Evolutionary conservation across 2,797 vertebrate genomes (phyloP).

Genomic region (Argentina silus): DNA sequence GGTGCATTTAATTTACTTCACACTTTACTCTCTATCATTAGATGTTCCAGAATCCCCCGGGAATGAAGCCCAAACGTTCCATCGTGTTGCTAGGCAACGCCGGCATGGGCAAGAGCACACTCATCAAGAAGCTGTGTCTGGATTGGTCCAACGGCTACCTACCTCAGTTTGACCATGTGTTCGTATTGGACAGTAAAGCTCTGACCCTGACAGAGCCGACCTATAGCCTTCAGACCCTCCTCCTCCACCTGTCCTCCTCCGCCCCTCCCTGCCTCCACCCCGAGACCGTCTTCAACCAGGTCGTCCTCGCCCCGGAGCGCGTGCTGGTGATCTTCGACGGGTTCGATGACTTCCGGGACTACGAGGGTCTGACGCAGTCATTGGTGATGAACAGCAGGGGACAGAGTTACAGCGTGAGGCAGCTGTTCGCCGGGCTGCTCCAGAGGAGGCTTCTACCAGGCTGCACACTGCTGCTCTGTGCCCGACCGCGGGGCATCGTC

Average conservation of each 20-base stretch:
- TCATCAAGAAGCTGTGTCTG: constrained; percentile 81
- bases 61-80: constrained; percentile 72
- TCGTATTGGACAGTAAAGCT: constrained; percentile 80
- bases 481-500: constrained; percentile 81
- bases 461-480: constrained; percentile 84
- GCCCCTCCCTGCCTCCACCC: constrained; percentile 48
- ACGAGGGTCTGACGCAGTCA: constrained; percentile 76
- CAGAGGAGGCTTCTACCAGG: constrained; percentile 86
- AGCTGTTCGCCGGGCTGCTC: constrained; percentile 83
- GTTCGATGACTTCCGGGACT: constrained; percentile 82
- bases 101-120: constrained; percentile 87
- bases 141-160: constrained; percentile 85
- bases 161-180: constrained; percentile 88
- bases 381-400: constrained; percentile 55
- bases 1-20: background rate
- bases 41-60: constrained; percentile 59
- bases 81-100: constrained; percentile 84
- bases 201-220: constrained; percentile 65
- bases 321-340: constrained; percentile 89
- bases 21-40: constrained; percentile 24
- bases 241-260: constrained; percentile 73
- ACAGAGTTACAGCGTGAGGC: constrained; percentile 71
- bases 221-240: constrained; percentile 81
- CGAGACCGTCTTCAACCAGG: constrained; percentile 73
- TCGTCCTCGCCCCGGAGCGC: constrained; percentile 77